Evolutionary conservation across 2,888 invertebrate species (phyloP), one percentile per base, ranked within the genome.

Genomic region (Galeopsomyia nigrocyanea): DNA sequence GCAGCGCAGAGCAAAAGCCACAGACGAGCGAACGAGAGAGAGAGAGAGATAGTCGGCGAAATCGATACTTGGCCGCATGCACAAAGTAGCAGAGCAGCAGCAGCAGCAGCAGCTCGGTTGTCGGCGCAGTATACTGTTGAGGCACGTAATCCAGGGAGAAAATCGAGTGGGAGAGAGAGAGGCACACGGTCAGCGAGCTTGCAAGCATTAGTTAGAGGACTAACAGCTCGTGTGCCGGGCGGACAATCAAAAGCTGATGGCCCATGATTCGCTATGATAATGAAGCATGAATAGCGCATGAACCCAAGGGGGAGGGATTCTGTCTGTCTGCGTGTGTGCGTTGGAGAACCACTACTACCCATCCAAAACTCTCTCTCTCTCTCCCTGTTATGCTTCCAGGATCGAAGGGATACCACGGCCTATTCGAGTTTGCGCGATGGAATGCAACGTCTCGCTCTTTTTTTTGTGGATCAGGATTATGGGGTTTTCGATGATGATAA

Each of bases 231-330:
- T 39, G 82, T 80, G 82, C 83, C 84, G 82, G 81, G 81, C 83
- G 83, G 82, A 86, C 86, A 86, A 86, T 86, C 85, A 86, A 86
- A 85, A 86, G 85, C 86, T 84, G 86, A 85, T 86, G 86, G 86
- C 82, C 83, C 85, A 86, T 86, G 86, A 86, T 86, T 86, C 86
- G 85, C 85, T 86, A 86, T 86, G 86, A 86, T 86, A 85, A 86
- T 86, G 86, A 86, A 86, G 82, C 84, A 86, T 86, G 85, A 86
- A 86, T 86, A 83, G 78, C 75, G 78, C 82, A 86, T 86, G 86
- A 86, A 84, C 77, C 80, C 80, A 83, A 21, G 53, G 73, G 84
- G 79, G 83, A 81, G 82, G 83, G 83, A 83, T 56, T 7, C 13
- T 56, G 13, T 22, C 10, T 21, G 22, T n/a, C 13, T 17, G 49